phyloP scores from a whole-genome alignment of 2,888 invertebrate species.

The Folsomia candida region DNA sequence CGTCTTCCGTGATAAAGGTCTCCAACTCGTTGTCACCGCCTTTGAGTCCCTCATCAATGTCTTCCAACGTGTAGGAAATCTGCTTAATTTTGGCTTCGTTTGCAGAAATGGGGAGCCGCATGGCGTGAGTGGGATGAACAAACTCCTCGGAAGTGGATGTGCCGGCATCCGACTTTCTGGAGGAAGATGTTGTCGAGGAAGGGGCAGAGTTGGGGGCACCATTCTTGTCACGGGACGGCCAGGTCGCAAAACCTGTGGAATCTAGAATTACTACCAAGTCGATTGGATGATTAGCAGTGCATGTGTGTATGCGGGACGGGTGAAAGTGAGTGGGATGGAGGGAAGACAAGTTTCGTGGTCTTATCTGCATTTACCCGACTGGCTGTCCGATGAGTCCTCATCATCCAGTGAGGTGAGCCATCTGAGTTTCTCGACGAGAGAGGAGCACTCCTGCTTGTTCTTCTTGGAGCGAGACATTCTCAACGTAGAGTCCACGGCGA shows the following conservation, averaged over 20 bases:
- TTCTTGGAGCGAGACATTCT: constrained; percentile 59
- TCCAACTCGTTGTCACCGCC: constrained; percentile 65
- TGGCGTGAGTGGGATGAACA: constrained; percentile 43
- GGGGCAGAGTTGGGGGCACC: constrained; percentile 17
- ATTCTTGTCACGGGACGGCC: constrained; percentile 50
- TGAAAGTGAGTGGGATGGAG: background rate
- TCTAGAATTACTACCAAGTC: background rate
- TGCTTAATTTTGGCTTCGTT: constrained; percentile 50
- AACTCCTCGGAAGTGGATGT: constrained; percentile 47
- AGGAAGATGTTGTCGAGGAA: constrained; percentile 30
- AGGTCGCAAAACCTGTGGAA: constrained; percentile 44
- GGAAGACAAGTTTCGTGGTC: too few species aligned
- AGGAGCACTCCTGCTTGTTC: constrained; percentile 60
- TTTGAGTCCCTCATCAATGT: constrained; percentile 62
- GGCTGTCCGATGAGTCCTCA: constrained; percentile 57
- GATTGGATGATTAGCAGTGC: too few species aligned
- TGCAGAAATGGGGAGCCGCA: constrained; percentile 42
- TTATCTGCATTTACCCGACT: constrained; percentile 34
- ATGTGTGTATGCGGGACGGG: too few species aligned
- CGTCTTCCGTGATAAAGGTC: constrained; percentile 80
- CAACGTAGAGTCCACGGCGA: constrained; percentile 65
- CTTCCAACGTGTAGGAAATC: constrained; percentile 64
- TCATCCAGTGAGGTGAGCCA: constrained; percentile 82
- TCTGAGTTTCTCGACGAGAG: constrained; percentile 79
- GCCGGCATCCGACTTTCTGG: constrained; percentile 49